Base-by-base conservation (phyloP, 2,797 vertebrate genomes). In the Xenops minutus region DNA sequence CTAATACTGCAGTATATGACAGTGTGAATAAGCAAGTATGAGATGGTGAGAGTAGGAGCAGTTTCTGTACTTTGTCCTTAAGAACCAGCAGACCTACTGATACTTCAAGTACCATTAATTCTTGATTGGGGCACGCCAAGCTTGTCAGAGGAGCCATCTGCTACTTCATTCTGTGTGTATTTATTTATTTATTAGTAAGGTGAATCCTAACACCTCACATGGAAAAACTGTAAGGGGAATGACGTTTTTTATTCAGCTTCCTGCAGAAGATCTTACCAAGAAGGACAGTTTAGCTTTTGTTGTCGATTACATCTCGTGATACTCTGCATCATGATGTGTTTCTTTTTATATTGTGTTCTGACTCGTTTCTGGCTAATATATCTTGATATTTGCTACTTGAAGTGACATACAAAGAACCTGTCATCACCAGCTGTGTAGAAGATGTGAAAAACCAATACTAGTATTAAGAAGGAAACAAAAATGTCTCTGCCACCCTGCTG, bases 81-180 rank as follows among this genome's bases (percentile, higher is more conserved):
- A 64, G 76, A 92, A 39, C 20, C 29, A 58, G n/a, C 46, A 82
- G 46, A 39, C 36, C 34, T 46, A 6, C 27, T 64, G 64, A 37
- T 41, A 88, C 26, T 61, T 76, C 56, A 23, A 5, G 44, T 52
- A n/a, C 61, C 44, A 37, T 77, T 59, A 76, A 79, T 76, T 95
- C 75, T 80, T 46, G 43, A 71, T 3, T 52, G 68, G 75, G 48
- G 6, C 14, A 44, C 18, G 36, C 52, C 1, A 12, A 6, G 41
- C 68, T 82, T 82, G 29, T 85, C 75, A 77, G 67, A 80, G 44
- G 37, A 95, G 75, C 89, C 81, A 67, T 83, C 71, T 92, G 81
- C 67, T 71, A 12, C 64, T 83, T 85, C 51, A 10, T 58, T 82
- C 61, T 77, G 12, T 30, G 29, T 18, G 32, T 74, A 9, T 91